Percentiles rank a stretch among this genome's conserved stretches.
These are phyloP conservation scores for Chloroceryle inda DNA, from an alignment of 2,797 vertebrate genomes.

Conservation along the genomic window DNA sequence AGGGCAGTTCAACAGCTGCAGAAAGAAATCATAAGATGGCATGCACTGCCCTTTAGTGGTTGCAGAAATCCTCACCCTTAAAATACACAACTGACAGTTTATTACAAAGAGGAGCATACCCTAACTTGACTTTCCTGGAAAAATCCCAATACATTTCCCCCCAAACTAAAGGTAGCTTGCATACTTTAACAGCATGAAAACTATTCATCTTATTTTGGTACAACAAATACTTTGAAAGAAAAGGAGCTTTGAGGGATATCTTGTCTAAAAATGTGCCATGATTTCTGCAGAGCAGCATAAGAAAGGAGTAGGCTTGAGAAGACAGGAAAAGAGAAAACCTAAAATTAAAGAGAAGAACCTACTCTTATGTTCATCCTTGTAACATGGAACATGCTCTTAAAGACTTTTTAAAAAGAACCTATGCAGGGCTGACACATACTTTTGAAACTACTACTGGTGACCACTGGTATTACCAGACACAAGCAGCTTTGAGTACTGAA, in stretches of 20 bases:
- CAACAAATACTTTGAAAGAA: neutral
- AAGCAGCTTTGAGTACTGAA: neutral
- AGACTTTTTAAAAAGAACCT: neutral
- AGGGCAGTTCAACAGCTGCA: constrained; percentile 2
- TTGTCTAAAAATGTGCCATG: neutral
- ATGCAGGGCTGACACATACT: neutral
- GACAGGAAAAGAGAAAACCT: neutral
- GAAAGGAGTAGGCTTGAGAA: neutral
- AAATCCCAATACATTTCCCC: neutral
- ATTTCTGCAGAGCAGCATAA: neutral
- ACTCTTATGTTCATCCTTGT: neutral
- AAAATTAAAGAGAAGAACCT: neutral
- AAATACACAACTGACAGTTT: neutral
- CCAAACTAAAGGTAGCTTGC: neutral
- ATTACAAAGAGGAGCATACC: neutral
- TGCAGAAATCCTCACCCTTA: constrained; percentile 28
- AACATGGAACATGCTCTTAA: neutral
- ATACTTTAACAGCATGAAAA: neutral
- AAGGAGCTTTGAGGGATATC: neutral
- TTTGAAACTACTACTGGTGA: neutral
- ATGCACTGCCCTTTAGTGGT: constrained; percentile 66
- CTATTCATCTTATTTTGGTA: neutral
- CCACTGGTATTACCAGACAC: neutral
- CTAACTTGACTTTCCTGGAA: neutral
- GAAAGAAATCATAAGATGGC: constrained; percentile 35